Evolutionary conservation across 1,140 invertebrate genomes (phyloP).

Genomic region (Battus philenor): DNA sequence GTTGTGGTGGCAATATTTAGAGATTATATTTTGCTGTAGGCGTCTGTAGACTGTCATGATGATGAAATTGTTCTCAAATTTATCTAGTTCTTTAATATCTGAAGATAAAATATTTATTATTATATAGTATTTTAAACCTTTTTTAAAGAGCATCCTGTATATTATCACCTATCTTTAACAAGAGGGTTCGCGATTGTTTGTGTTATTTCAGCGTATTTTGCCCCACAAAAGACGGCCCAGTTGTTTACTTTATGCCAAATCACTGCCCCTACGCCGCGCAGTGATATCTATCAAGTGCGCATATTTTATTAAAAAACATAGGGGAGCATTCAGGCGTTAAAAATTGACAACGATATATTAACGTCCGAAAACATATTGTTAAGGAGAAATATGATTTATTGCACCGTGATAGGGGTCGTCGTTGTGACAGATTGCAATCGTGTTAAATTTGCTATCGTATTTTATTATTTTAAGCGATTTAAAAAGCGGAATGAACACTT

Average conservation of each 20-base stretch:
- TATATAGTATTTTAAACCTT: too few relatives aligned
- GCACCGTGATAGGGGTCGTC: too few relatives aligned
- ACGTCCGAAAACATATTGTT: conserved; percentile 1
- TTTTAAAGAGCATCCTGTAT: conserved; percentile 49
- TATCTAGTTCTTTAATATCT: too few relatives aligned
- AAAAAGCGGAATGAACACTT: conserved; percentile 29
- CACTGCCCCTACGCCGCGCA: conserved; percentile 49
- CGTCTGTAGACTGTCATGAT: too few relatives aligned
- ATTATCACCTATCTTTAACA: conserved; percentile 46
- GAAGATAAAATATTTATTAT: too few relatives aligned
- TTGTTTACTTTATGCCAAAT: conserved; percentile 72
- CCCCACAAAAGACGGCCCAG: conserved; percentile 51
- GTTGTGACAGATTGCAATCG: too few relatives aligned
- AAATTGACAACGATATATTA: conserved; percentile 19
- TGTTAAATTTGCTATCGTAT: too few relatives aligned
- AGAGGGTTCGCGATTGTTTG: conserved; percentile 58
- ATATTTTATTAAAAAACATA: conserved; percentile 70
- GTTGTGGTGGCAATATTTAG: too few relatives aligned
- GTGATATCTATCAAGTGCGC: conserved; percentile 63
- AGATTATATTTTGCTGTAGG: too few relatives aligned
- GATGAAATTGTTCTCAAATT: too few relatives aligned
- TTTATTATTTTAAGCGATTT: conserved; percentile 48
- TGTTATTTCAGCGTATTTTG: conserved; percentile 67
- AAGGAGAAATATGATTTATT: conserved; percentile 11
- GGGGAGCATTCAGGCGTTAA: conserved; percentile 32